Evolutionary conservation across 2,113 vertebrate species (phyloP).

Genomic region (Varanus komodoensis): DNA sequence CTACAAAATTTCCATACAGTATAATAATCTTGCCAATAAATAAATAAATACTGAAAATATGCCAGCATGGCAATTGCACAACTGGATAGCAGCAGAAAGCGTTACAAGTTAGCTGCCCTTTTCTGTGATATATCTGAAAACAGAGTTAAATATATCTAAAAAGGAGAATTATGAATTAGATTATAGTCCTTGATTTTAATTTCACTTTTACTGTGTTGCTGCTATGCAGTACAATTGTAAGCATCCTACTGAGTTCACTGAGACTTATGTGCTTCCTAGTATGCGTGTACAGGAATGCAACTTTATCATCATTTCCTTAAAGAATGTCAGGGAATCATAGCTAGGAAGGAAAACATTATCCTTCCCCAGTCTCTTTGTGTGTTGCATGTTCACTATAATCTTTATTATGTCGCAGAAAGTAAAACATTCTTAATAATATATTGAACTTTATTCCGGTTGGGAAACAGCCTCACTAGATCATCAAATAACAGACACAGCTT

Average conservation of each 20-base stretch:
- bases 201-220: background rate
- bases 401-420: background rate
- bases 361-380: fast-evolving
- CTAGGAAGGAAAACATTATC: background rate
- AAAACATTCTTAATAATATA: slow-evolving; percentile 26
- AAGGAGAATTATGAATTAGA: background rate
- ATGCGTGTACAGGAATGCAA: background rate
- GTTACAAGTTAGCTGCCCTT: background rate
- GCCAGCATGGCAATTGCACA: background rate
- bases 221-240: background rate
- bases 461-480: slow-evolving; percentile 25
- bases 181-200: slow-evolving; percentile 2
- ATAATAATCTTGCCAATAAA: no score
- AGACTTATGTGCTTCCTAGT: background rate
- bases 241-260: background rate
- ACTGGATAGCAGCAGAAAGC: background rate
- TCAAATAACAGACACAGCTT: background rate
- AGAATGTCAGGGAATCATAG: background rate
- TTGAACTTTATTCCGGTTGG: slow-evolving; percentile 32
- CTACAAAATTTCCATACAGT: no score
- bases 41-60: background rate
- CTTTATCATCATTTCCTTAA: background rate
- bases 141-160: background rate
- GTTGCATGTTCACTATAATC: background rate
- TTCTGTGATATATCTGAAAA: no score